Evolutionary conservation across 1,140 invertebrate genomes (phyloP), one percentile per base, ranked within the genome.

Genomic region (Diprion similis): DNA sequence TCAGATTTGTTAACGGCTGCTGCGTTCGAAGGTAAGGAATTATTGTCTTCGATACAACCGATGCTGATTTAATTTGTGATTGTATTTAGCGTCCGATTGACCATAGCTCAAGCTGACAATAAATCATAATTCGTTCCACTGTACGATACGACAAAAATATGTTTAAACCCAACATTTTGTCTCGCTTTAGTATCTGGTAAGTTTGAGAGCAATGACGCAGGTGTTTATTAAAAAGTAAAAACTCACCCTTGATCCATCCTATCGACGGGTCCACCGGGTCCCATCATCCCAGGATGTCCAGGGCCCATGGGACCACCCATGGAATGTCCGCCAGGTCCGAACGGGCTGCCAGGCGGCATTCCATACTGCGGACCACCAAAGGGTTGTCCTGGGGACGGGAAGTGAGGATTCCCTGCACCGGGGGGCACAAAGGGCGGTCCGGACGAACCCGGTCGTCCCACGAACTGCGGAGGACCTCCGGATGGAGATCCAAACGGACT

Each of bases 171-270:
- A 37, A 37, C 0, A 37, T 37, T 37, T 37, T 37, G 2, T 6
- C 24, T 37, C 24, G 24, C 24, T 37, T 37, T 37, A 37, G 24
- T 37, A 37, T 37, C 24, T 37, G 24, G 24, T 37, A 37, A 37
- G 24, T 37, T 37, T 37, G 24, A 37, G 6, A 37, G 24, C 24
- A 37, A 37, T 37, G 24, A 37, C 46, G 68, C 51, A 64, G 71
- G 46, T 24, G 15, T 69, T 17, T 48, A 9, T 46, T 10, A 46
- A 71, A 45, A 24, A 37, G 64, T 74, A 69, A 71, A 17, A 17
- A 91, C 91, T 92, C 77, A 92, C 92, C 92, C 93, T 88, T 93
- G 93, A 82, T 94, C 92, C 79, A 93, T 91, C 80, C 92, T 87
- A 74, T 93, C 93, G 66, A 94, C 91, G 75, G 92, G 92, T 78